These are phyloP conservation scores for Epinephelus malabaricus DNA, from an alignment of 2,797 vertebrate species.

Conservation along the genomic window DNA sequence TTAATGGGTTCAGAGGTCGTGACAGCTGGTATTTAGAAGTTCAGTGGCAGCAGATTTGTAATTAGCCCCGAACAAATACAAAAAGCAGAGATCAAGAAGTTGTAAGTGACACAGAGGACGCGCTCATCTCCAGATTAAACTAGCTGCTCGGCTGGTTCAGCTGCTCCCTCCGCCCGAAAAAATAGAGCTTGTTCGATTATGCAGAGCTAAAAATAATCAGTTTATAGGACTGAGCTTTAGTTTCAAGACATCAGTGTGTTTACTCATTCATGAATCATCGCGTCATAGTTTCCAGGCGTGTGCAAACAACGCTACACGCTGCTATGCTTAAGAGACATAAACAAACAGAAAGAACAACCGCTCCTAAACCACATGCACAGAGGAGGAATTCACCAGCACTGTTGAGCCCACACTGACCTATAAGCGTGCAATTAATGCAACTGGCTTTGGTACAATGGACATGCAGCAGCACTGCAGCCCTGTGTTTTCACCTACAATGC, in stretches of 20 bases:
- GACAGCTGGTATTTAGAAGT: conserved; percentile 83
- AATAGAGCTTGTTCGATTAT: neutral
- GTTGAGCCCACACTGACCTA: neutral
- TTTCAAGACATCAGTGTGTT: conserved; percentile 2
- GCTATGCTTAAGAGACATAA: conserved; percentile 24
- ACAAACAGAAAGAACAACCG: neutral
- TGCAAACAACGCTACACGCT: conserved; percentile 17
- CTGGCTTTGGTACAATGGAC: neutral
- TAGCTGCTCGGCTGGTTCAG: neutral
- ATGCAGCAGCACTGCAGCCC: neutral
- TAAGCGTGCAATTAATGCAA: neutral
- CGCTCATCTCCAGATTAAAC: conserved; percentile 26
- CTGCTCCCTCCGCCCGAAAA: neutral
- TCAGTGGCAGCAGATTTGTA: conserved; percentile 81
- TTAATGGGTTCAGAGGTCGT: conserved; percentile 84
- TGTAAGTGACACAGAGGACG: conserved; percentile 48
- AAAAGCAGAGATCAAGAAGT: conserved; percentile 67
- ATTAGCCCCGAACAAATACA: conserved; percentile 81
- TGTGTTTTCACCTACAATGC: conserved; percentile 22
- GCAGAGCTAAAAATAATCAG: neutral
- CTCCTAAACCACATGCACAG: neutral
- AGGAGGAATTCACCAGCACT: neutral
- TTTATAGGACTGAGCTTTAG: neutral
- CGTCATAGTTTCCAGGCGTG: conserved; percentile 12
- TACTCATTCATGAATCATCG: conserved; percentile 4